These are phyloP conservation scores for Helicolenus hilgendorfi DNA, from an alignment of 2,797 vertebrate genomes.

Conservation along the genomic window DNA sequence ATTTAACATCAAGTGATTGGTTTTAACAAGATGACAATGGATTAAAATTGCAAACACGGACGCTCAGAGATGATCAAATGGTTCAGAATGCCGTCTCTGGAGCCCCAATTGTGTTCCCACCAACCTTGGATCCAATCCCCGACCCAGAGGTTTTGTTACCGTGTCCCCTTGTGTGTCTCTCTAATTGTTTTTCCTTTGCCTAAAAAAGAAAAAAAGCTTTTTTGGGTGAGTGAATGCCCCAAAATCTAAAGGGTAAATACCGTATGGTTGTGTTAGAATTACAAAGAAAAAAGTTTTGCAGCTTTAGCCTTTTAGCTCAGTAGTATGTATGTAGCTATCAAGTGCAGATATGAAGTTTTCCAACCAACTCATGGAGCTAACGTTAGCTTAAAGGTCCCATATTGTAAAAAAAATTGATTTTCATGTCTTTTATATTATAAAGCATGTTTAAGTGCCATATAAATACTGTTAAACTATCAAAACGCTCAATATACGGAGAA, in stretches of 20 bases:
- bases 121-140: conserved; percentile 40
- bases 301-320: not conserved
- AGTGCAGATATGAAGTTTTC: not conserved
- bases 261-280: not conserved
- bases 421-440: too few relatives aligned
- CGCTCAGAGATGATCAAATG: conserved; percentile 23
- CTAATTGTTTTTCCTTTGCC: conserved; percentile 28
- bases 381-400: not conserved
- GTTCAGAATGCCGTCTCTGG: conserved; percentile 5
- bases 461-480: too few relatives aligned
- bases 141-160: conserved; percentile 18
- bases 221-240: conserved; percentile 25
- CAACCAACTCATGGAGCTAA: not conserved
- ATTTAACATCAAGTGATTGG: conserved; percentile 22
- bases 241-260: not conserved
- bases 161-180: conserved; percentile 26
- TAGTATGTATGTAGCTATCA: not conserved
- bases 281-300: not conserved
- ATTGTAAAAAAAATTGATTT: too few relatives aligned
- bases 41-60: conserved; percentile 30
- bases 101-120: conserved; percentile 17
- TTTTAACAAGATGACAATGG: conserved; percentile 22
- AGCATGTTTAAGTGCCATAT: too few relatives aligned
- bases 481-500: too few relatives aligned
- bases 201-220: not conserved